Base-by-base conservation (phyloP, 1,140 invertebrate genomes). In the Orussus abietinus region DNA sequence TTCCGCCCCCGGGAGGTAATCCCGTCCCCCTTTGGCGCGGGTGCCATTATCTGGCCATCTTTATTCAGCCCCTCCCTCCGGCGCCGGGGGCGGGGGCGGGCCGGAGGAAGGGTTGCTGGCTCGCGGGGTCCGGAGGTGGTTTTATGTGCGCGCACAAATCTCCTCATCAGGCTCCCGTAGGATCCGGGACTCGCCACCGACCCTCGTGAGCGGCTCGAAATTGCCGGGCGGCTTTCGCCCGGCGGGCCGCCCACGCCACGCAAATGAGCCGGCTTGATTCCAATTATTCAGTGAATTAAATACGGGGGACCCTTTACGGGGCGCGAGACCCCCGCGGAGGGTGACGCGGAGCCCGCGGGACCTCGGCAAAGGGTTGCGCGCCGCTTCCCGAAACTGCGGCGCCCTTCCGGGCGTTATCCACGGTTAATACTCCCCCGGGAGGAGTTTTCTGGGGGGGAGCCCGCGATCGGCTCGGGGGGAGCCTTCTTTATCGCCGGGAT, bases 201-300 rank as follows among this genome's bases (percentile, higher is more conserved):
- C 28, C 13, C 34, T 33, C 26, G n/a, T n/a, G n/a, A n/a, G 50
- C 43, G 46, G 42, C 22, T 63, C 57, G 59, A 51, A 54, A 63
- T 62, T 54, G 59, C 39, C 21, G 45, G 50, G 53, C 41, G 45
- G 59, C 52, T 59, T 57, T 49, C 47, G 38, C 29, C 19, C 14
- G 14, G 22, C 29, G 15, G 25, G 34, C 20, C 15, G 18, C 34
- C 22, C 34, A 21, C 29, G 25, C 37, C 53, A 59, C 63, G 57
- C 66, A 71, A 73, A 72, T 70, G 69, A 72, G 69, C 49, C 65
- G 57, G 69, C 66, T 73, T 72, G 65, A 68, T 72, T 69, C 62
- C 67, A 72, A 73, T 72, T 73, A 73, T 73, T 72, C 70, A 68
- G 64, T 73, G 69, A 73, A 73, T 73, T 73, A 73, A 73, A 70